phyloP scores from a whole-genome alignment of 2,113 vertebrate genomes.

The Brachypteracias leptosomus region DNA sequence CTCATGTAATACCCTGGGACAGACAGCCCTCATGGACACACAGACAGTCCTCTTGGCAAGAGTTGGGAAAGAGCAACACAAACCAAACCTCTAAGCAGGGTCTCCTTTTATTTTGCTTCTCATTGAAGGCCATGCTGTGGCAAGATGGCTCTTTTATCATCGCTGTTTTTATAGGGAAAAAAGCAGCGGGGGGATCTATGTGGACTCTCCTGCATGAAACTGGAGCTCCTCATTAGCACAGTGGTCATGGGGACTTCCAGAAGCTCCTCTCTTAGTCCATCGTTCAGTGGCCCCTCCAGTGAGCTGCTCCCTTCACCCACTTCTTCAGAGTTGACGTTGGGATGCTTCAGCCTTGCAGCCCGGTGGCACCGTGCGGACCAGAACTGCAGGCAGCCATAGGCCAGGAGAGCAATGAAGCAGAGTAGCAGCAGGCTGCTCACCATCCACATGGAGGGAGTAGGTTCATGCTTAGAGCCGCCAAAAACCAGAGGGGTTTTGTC shows the following conservation, averaged over 20 bases:
- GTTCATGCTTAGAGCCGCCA: slow-evolving; percentile 43
- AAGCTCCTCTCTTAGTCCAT: slow-evolving; percentile 58
- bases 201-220: background rate
- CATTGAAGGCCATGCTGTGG: background rate
- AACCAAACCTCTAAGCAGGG: background rate
- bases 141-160: slow-evolving; percentile 27
- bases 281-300: background rate
- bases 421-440: slow-evolving; percentile 73
- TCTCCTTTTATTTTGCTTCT: background rate
- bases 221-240: slow-evolving; percentile 47
- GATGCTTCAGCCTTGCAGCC: slow-evolving; percentile 37
- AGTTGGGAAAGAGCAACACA: background rate
- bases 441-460: slow-evolving; percentile 72
- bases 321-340: background rate
- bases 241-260: slow-evolving; percentile 72
- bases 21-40: background rate
- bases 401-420: slow-evolving; percentile 65
- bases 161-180: background rate
- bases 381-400: slow-evolving; percentile 74
- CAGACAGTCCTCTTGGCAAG: background rate
- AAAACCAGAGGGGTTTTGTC: slow-evolving; percentile 57
- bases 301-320: slow-evolving; percentile 49
- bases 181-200: background rate
- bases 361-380: slow-evolving; percentile 64
- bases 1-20: background rate